Percentiles rank a stretch among this genome's conserved stretches.
phyloP scores from a whole-genome alignment of 2,888 invertebrate genomes.

The Hirtodrosophila trivittata region DNA sequence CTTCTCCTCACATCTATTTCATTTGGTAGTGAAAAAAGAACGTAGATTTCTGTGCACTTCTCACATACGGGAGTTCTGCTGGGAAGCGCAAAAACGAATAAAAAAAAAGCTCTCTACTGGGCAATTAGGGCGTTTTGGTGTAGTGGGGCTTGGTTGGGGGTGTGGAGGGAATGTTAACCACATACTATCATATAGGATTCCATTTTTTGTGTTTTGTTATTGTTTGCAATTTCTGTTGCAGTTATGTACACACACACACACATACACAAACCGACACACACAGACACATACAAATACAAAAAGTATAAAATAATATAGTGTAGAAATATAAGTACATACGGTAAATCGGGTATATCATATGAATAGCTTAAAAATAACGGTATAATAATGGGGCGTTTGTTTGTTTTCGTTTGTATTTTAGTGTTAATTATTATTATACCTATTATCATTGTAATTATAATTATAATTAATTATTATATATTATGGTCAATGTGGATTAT shows the following conservation, averaged over 20 bases:
- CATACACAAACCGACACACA: constrained; percentile 10
- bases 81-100: constrained; percentile 25
- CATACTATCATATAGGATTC: constrained; percentile 25
- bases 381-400: not conserved
- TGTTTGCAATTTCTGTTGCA: constrained; percentile 54
- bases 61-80: constrained; percentile 27
- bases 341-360: not conserved
- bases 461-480: constrained; percentile 16
- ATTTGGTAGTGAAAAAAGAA: constrained; percentile 2
- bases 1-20: too few relatives aligned
- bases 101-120: constrained; percentile 18
- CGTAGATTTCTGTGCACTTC: constrained; percentile 13
- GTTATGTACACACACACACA: constrained; percentile 28
- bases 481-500: constrained; percentile 18
- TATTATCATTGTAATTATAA: constrained; percentile 23
- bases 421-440: not conserved
- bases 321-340: not conserved
- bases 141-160: not conserved
- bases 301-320: constrained; percentile 13
- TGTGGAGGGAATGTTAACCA: constrained; percentile 18
- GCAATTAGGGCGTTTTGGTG: constrained; percentile 42
- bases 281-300: constrained; percentile 18
- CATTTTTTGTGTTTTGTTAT: constrained; percentile 35
- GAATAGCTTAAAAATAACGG: constrained; percentile 8
- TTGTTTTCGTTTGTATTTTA: too few relatives aligned